Evolutionary conservation across 2,797 vertebrate genomes (phyloP).

Genomic region (Nyctibius grandis): DNA sequence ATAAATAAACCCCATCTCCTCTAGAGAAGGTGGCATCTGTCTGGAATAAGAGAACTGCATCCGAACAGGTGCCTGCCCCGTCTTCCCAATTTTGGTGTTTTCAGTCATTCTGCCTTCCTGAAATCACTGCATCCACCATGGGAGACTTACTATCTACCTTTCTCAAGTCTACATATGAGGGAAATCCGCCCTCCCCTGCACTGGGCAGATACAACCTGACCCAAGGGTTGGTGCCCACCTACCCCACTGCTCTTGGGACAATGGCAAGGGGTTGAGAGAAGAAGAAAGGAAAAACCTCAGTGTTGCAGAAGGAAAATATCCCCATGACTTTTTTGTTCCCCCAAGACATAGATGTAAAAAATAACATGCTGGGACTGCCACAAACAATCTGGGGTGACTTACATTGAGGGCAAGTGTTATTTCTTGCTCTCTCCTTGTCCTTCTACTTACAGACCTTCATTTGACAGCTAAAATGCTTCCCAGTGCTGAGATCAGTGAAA

Average conservation of each 20-base stretch:
- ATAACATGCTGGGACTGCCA: not conserved
- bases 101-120: not conserved
- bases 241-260: not conserved
- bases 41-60: not conserved
- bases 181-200: not conserved
- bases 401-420: not conserved
- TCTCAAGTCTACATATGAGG: not conserved
- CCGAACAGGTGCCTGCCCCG: not conserved
- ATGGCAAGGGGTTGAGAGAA: not conserved
- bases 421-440: not conserved
- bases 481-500: not conserved
- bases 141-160: not conserved
- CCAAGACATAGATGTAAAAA: fast-evolving
- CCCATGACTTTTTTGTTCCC: no score
- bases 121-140: not conserved
- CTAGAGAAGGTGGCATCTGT: not conserved
- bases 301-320: not conserved
- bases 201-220: not conserved
- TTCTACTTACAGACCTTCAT: not conserved
- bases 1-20: not conserved
- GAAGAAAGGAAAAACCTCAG: not conserved
- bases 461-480: not conserved
- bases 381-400: not conserved
- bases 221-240: not conserved
- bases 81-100: not conserved